Evolutionary conservation across 2,797 vertebrate genomes (phyloP).

Genomic region (Spea hammondii): DNA sequence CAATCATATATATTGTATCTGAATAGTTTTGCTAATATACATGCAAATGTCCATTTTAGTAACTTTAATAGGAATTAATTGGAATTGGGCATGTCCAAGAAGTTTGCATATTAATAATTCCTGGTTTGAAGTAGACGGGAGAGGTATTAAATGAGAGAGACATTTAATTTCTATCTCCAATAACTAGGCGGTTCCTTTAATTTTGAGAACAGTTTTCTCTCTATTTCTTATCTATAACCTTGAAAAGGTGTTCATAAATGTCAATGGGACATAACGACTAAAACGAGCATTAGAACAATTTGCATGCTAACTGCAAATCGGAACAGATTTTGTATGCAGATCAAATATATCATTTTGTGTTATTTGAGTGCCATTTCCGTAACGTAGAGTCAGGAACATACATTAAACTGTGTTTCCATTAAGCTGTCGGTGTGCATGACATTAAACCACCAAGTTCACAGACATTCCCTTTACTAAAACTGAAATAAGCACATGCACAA

Average conservation of each 20-base stretch:
- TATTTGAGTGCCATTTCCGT: constrained; percentile 5
- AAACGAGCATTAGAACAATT: constrained; percentile 1
- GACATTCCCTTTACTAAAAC: neutral
- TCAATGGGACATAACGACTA: neutral
- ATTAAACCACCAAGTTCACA: neutral
- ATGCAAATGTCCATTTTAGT: too few relatives aligned
- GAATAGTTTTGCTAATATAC: too few relatives aligned
- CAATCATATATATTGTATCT: too few relatives aligned
- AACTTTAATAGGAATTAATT: too few relatives aligned
- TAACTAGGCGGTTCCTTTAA: too few relatives aligned
- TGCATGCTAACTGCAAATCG: constrained; percentile 2
- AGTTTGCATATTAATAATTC: too few relatives aligned
- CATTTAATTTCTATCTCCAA: too few relatives aligned
- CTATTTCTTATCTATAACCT: neutral
- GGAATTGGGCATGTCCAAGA: too few relatives aligned
- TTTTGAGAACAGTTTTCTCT: too few relatives aligned
- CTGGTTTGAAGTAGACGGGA: too few relatives aligned
- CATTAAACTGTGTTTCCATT: neutral
- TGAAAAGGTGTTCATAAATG: constrained; percentile 1
- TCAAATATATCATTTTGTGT: constrained; percentile 1
- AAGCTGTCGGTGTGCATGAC: neutral
- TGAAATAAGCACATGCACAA: neutral
- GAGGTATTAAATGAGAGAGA: too few relatives aligned
- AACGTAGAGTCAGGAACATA: neutral
- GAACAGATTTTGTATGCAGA: neutral